Evolutionary conservation across 2,113 vertebrate species (phyloP).

Genomic region (Erpornis zantholeuca): DNA sequence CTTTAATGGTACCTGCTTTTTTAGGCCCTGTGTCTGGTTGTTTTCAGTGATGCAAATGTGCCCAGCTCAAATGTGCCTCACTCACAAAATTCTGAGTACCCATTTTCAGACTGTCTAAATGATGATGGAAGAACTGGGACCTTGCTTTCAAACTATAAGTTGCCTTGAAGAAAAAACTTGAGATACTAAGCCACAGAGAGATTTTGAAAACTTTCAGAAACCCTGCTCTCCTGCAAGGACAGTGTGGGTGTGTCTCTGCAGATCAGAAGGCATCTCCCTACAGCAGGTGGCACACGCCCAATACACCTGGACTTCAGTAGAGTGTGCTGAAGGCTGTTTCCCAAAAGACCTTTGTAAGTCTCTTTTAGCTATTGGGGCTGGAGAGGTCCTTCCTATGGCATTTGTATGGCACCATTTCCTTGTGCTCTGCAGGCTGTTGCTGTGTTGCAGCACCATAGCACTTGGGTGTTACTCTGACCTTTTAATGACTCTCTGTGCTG

Average conservation of each 20-base stretch:
- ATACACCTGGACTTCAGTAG: neutral
- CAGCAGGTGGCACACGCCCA: fast-evolving
- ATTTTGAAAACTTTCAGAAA: neutral
- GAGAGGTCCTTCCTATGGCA: neutral
- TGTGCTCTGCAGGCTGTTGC: neutral
- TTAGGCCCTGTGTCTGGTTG: neutral
- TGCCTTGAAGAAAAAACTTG: neutral
- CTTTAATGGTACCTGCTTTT: neutral
- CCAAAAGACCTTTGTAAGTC: neutral
- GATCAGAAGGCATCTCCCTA: neutral
- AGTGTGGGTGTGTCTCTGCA: fast-evolving
- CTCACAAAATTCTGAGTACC: neutral
- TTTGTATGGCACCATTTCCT: neutral
- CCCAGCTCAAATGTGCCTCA: neutral
- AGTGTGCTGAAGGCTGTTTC: neutral
- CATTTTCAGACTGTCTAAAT: neutral
- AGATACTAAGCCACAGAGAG: neutral
- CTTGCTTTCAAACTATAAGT: neutral
- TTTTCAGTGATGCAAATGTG: neutral
- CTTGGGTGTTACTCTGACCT: neutral
- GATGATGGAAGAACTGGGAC: neutral
- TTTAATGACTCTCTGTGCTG: neutral
- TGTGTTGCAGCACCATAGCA: fast-evolving
- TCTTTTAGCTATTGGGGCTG: neutral
- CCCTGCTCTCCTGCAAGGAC: neutral